A percentile compares a stretch with the other conserved stretches of the same genome.
Conservation (phyloP, 2,797 vertebrate species). For the Chaenodraco wilsoni region DNA sequence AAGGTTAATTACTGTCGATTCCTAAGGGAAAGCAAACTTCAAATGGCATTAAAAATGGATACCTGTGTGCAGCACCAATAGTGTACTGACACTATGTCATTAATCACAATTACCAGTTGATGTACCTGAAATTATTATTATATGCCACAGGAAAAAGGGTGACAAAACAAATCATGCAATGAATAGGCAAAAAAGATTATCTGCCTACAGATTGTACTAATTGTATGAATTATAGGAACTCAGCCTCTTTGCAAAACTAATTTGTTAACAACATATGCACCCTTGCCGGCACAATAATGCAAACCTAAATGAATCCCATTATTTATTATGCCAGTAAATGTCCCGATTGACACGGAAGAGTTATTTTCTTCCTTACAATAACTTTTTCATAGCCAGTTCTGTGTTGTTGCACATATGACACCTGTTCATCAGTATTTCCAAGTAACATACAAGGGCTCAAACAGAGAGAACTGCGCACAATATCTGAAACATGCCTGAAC, state of each 20-base stretch:
- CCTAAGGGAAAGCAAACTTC: conserved; percentile 72
- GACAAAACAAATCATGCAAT: conserved; percentile 80
- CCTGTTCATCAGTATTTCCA: background rate
- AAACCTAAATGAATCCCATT: conserved; percentile 57
- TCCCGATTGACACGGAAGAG: conserved; percentile 27
- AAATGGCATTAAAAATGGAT: conserved; percentile 82
- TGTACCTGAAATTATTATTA: conserved; percentile 81
- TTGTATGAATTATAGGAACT: conserved; percentile 82
- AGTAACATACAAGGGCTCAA: background rate
- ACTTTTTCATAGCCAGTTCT: conserved; percentile 9
- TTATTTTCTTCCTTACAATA: conserved; percentile 32
- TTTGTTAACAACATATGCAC: conserved; percentile 78
- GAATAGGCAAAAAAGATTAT: conserved; percentile 79
- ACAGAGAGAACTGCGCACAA: background rate
- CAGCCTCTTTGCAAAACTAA: conserved; percentile 67
- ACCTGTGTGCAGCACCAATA: conserved; percentile 80
- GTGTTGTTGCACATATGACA: background rate
- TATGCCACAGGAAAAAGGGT: conserved; percentile 78
- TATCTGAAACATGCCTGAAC: background rate
- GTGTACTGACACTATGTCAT: conserved; percentile 77
- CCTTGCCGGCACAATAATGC: conserved; percentile 51
- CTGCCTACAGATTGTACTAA: conserved; percentile 79
- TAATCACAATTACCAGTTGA: conserved; percentile 85
- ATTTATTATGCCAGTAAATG: conserved; percentile 51
- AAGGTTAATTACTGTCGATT: conserved; percentile 81